Evolutionary conservation across 1,140 invertebrate genomes (phyloP).

Genomic region (Oedothorax gibbosus): DNA sequence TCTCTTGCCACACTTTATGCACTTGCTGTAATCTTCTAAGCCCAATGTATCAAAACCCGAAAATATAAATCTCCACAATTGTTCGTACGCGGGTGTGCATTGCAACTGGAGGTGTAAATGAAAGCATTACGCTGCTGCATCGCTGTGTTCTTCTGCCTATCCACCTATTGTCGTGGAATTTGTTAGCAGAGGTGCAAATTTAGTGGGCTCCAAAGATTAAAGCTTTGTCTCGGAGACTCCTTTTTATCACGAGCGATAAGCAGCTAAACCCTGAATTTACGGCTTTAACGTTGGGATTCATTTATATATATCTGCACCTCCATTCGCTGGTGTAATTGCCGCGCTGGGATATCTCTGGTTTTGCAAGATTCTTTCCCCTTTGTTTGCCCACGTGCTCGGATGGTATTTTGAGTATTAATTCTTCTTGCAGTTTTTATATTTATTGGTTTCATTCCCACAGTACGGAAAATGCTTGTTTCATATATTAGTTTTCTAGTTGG

Average conservation of each 20-base stretch:
- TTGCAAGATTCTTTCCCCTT: constrained; percentile 38
- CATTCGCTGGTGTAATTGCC: constrained; percentile 49
- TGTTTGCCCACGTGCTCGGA: constrained; percentile 42
- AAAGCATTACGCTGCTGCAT: constrained; percentile 15
- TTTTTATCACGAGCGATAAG: constrained; percentile 54
- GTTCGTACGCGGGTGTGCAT: constrained; percentile 5
- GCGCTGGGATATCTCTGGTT: constrained; percentile 46
- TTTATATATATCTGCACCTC: constrained; percentile 37
- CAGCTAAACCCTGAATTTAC: constrained; percentile 56
- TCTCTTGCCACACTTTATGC: neutral
- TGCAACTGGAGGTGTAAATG: constrained; percentile 48
- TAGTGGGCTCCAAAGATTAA: constrained; percentile 54
- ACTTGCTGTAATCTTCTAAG: neutral
- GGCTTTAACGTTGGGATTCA: constrained; percentile 47
- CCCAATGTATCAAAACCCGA: constrained; percentile 2
- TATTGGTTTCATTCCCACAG: constrained; percentile 18
- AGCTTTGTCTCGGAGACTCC: constrained; percentile 41
- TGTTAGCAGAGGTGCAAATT: constrained; percentile 42
- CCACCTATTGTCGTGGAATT: constrained; percentile 43
- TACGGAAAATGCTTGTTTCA: constrained; percentile 20
- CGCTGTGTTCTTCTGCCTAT: no score
- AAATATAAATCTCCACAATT: neutral
- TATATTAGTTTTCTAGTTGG: constrained; percentile 24
- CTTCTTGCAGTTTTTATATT: constrained; percentile 33
- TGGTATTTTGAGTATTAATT: constrained; percentile 38